Base-by-base conservation (phyloP, 2,113 vertebrate genomes). In the Podarcis cretensis region DNA sequence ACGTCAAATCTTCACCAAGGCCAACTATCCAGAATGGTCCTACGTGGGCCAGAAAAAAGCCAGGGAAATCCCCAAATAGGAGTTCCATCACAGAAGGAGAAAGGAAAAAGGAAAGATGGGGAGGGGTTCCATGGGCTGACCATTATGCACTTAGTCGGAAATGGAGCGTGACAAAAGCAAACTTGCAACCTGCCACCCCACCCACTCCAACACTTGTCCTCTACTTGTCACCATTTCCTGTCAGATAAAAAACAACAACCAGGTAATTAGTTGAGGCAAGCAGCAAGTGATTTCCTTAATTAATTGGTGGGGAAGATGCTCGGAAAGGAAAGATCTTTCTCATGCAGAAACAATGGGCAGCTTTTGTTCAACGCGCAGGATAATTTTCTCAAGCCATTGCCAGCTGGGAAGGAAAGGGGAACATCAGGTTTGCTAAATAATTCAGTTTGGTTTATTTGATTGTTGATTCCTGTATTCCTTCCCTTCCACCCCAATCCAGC, bases 391-490 rank as follows among this genome's bases (percentile, higher is more conserved):
- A 43, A 90, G 57, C 78, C 89, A 85, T 84, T 88, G 73, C 59
- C 59, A 90, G 87, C 84, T 93, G 65, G 84, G 87, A 94, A 43
- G 18, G 48, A 83, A 32, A 23, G 20, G 37, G 74, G 25, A 80
- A 66, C 25, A 82, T 91, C 85, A 89, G 68, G 3, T 89, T 90
- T 91, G n/a, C 84, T 88, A 35, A 93, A 85, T 91, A 90, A 82
- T 90, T 91, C 89, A 92, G 14, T 92, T 95, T 85, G 90, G 95
- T 95, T 86, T 85, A 75, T 75, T 75, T 75, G 69, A 57, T 37
- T 83, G 13, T 32, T 90, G 57, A 83, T 87, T 88, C 94, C 74
- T 48, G 90, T 84, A 81, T 89, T 83, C 77, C 83, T 57, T 40
- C 3, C 21, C 90, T 12, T 14, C 57, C n/a, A 7, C 8, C 63